Conservation (phyloP, 2,888 invertebrate species). For the Meloe dianella region DNA sequence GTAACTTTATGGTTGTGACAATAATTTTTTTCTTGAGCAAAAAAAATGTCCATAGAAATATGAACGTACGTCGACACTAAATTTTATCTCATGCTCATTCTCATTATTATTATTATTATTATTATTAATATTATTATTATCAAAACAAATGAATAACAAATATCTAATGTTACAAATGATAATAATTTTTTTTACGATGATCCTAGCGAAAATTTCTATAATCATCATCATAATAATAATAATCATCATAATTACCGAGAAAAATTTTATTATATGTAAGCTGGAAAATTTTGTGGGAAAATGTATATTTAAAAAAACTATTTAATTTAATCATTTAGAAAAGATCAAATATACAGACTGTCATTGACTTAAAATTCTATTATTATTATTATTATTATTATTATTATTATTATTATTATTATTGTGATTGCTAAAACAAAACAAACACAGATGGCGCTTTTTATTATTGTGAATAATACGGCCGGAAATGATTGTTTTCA, state of each 20-base stretch:
- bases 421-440: too few species aligned
- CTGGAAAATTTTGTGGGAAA: slow-evolving; percentile 28
- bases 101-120: too few species aligned
- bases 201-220: slow-evolving; percentile 21
- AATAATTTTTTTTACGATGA: slow-evolving; percentile 34
- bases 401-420: too few species aligned
- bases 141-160: slow-evolving; percentile 28
- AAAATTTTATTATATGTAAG: slow-evolving; percentile 27
- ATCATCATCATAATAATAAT: slow-evolving; percentile 9
- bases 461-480: not conserved
- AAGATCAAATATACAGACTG: not conserved
- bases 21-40: too few species aligned
- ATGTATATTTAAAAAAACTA: slow-evolving; percentile 20
- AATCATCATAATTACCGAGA: slow-evolving; percentile 24
- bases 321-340: slow-evolving; percentile 12
- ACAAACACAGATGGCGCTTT: slow-evolving; percentile 3
- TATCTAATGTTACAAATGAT: slow-evolving; percentile 45
- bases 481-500: slow-evolving; percentile 14
- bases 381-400: not conserved
- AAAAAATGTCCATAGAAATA: slow-evolving; percentile 12
- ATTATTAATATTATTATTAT: not conserved
- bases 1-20: too few species aligned
- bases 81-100: too few species aligned
- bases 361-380: not conserved
- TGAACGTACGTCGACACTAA: slow-evolving; percentile 22